Base-by-base conservation (phyloP, 2,797 vertebrate species). In the Nasua narica region DNA sequence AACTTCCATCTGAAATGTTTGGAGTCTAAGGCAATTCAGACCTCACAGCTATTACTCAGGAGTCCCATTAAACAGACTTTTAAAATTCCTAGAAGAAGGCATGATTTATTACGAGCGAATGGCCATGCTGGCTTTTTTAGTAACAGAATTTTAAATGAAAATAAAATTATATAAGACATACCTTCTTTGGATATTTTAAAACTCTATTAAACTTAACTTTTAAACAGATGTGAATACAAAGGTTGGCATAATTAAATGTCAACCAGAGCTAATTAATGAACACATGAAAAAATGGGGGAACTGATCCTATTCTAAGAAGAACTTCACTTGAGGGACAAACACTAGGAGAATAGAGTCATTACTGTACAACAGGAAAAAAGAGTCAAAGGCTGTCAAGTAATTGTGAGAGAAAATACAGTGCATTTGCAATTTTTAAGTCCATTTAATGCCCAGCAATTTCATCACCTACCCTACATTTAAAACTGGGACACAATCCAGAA, bases 51-150 rank as follows among this genome's bases (percentile, higher is more conserved):
- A 86, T 83, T 82, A 25, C 48, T 69, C 52, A 92, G 15, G 76
- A 90, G 27, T 67, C 91, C 81, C 54, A 83, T 35, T 92, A 82
- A 90, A 58, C 35, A 35, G 9, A 93, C 69, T 86, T 85, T 78
- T 54, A 94, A 96, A 87, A 90, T 84, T 77, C 81, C 92, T 84
- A 81, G 5, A 95, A 81, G 62, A 58, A 88, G 76, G 58, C 27
- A 91, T 56, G 16, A 92, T 84, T 94, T 97, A 95, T 88, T 96
- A 86, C 32, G 91, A 93, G 12, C 81, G 93, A 95, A 93, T 89
- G 60, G 50, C 54, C 78, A 84, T 35, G 9, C 56, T 91, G 32
- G 40, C 13, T 84, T 56, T 89, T 70, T 88, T 43, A 60, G 76
- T 52, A 88, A 78, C 3, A 32, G 52, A 89, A 84, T 90, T 90